A percentile compares a stretch with the other conserved stretches of the same genome.
phyloP scores from a whole-genome alignment of 37 sponge, comb jelly and placozoan genomes.

The Spongilla lacustris region DNA sequence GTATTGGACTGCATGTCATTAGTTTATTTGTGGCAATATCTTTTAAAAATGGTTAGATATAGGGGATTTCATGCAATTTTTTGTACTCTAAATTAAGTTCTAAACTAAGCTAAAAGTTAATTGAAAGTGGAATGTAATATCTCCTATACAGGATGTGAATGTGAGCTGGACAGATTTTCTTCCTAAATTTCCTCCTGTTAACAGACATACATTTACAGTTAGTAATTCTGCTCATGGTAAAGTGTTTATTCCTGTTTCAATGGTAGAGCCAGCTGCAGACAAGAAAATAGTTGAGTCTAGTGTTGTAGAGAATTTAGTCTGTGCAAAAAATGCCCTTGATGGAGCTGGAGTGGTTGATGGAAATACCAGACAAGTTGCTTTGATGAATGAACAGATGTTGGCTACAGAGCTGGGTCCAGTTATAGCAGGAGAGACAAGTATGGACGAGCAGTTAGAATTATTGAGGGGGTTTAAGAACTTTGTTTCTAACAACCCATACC shows the following conservation, averaged over 20 bases:
- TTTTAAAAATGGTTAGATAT: too few relatives aligned
- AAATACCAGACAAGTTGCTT: background rate
- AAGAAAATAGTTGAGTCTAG: too few relatives aligned
- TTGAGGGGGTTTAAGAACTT: background rate
- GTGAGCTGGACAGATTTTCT: too few relatives aligned
- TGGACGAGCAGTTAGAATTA: background rate
- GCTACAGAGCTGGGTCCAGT: background rate
- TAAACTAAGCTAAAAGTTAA: too few relatives aligned
- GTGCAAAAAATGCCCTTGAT: background rate
- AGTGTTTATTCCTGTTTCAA: slow-evolving; percentile 17
- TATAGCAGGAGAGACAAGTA: background rate
- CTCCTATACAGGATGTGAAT: too few relatives aligned
- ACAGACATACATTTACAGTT: too few relatives aligned
- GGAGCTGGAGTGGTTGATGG: background rate
- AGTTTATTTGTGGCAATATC: too few relatives aligned
- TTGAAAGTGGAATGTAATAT: too few relatives aligned
- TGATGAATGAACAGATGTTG: background rate
- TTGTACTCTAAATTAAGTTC: too few relatives aligned
- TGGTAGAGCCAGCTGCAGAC: background rate
- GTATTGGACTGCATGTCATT: too few relatives aligned
- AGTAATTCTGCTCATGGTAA: background rate
- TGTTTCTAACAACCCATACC: background rate
- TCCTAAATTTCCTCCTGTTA: too few relatives aligned
- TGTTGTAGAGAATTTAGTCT: background rate
- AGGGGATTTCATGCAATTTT: too few relatives aligned